A percentile compares a stretch with the other conserved stretches of the same genome.
These are phyloP conservation scores for Artemisiospiza belli DNA, from an alignment of 2,113 vertebrate species.

Conservation along the genomic window DNA sequence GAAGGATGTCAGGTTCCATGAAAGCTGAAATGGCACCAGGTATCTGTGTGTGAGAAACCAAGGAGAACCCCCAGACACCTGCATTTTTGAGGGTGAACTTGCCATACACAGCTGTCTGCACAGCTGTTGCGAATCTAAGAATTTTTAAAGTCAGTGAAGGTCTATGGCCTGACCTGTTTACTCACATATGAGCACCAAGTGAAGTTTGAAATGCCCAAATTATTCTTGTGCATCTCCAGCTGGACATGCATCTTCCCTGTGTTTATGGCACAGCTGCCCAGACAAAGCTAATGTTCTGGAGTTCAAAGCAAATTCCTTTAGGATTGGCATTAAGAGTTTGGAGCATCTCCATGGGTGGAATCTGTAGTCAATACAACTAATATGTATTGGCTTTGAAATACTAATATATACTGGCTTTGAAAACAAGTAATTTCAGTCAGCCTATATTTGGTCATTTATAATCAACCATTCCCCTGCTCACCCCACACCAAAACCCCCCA, in stretches of 20 bases:
- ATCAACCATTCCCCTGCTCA: accelerated
- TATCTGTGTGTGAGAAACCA: neutral
- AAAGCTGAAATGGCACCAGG: neutral
- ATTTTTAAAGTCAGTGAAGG: neutral
- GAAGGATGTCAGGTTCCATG: neutral
- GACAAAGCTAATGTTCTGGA: neutral
- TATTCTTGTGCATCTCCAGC: neutral
- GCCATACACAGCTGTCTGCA: neutral
- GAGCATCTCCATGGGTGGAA: neutral
- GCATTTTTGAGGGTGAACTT: neutral
- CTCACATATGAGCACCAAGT: neutral
- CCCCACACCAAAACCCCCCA: accelerated
- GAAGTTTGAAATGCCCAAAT: neutral
- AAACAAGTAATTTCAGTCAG: neutral
- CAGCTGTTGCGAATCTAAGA: neutral
- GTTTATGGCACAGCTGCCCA: neutral
- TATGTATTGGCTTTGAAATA: no score
- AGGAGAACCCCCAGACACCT: neutral
- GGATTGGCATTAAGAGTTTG: neutral
- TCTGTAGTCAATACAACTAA: neutral
- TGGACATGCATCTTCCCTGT: accelerated
- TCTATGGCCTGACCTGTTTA: neutral
- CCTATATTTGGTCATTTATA: neutral
- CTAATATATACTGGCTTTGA: neutral
- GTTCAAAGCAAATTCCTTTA: neutral